Evolutionary conservation across 2,888 invertebrate genomes (phyloP), one percentile per base, ranked within the genome.

Genomic region (Tillus elongatus): DNA sequence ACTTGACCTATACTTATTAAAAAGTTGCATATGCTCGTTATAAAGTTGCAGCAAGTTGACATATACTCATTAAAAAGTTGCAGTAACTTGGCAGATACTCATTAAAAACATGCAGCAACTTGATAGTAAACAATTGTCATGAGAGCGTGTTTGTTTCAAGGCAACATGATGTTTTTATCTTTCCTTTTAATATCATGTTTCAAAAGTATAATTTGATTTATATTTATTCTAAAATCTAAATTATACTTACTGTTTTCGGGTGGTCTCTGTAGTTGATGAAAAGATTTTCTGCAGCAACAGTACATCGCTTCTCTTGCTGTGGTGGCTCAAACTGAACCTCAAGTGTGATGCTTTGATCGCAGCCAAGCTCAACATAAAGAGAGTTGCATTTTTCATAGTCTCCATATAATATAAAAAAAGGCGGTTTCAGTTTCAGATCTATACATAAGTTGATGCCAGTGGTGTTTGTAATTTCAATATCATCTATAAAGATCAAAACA

Each of bases 281-380:
- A 6, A 19, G n/a, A 19, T 19, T 8, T 8, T 19, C 24, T 8
- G n/a, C 24, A 8, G 24, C 24, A 19, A 19, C 24, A 19, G 24
- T 8, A 19, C 24, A 19, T 8, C n/a, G 24, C n/a, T 19, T 19
- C 24, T 8, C n/a, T 19, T 19, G 24, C n/a, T 6, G 24, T 8
- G 24, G 24, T 8, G 24, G 24, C n/a, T 8, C n/a, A n/a, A 19
- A 19, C n/a, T 8, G 6, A 19, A 19, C n/a, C 6, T n/a, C 6
- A 19, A 19, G 6, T 8, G 6, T 19, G 24, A n/a, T n/a, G 6
- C 6, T n/a, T 19, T 19, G 6, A 6, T 8, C n/a, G n/a, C n/a
- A n/a, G n/a, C n/a, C n/a, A 19, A 19, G 24, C n/a, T 19, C 24
- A 19, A 19, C n/a, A 19, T 19, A 19, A 8, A 19, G 24, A 19